These are phyloP conservation scores for Drosophila borborema DNA, from an alignment of 2,888 invertebrate genomes.

Conservation along the genomic window DNA sequence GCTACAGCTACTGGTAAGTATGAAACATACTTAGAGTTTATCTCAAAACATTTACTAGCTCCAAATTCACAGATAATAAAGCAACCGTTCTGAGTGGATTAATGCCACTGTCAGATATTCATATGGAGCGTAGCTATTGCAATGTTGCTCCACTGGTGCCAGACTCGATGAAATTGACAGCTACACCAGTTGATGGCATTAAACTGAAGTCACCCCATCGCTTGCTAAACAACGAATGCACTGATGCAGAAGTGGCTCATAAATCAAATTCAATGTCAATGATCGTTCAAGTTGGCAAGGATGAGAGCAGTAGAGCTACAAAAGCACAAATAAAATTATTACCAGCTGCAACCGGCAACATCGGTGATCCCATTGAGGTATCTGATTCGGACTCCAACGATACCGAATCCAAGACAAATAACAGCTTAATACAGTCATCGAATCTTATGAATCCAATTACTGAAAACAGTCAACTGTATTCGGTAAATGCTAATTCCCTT, in stretches of 20 bases:
- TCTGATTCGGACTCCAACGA: conserved; percentile 79
- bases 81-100: conserved; percentile 6
- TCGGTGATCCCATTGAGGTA: conserved; percentile 81
- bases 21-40: not conserved
- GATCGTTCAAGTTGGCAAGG: not conserved
- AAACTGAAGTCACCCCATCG: conserved; percentile 16
- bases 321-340: conserved; percentile 9
- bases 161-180: conserved; percentile 77
- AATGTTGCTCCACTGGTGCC: conserved; percentile 84
- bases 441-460: conserved; percentile 7
- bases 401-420: conserved; percentile 22
- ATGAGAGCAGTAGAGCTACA: conserved; percentile 4
- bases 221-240: conserved; percentile 4
- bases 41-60: not conserved
- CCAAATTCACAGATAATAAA: conserved; percentile 24
- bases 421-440: conserved; percentile 22
- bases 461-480: conserved; percentile 10
- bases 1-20: conserved; percentile 34
- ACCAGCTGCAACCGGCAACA: conserved; percentile 61
- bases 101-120: conserved; percentile 17
- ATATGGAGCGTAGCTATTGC: conserved; percentile 79
- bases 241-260: conserved; percentile 4
- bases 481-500: conserved; percentile 10
- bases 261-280: conserved; percentile 5
- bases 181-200: conserved; percentile 14